These are phyloP conservation scores for Phoxinus phoxinus DNA, from an alignment of 2,113 vertebrate genomes.

Conservation along the genomic window DNA sequence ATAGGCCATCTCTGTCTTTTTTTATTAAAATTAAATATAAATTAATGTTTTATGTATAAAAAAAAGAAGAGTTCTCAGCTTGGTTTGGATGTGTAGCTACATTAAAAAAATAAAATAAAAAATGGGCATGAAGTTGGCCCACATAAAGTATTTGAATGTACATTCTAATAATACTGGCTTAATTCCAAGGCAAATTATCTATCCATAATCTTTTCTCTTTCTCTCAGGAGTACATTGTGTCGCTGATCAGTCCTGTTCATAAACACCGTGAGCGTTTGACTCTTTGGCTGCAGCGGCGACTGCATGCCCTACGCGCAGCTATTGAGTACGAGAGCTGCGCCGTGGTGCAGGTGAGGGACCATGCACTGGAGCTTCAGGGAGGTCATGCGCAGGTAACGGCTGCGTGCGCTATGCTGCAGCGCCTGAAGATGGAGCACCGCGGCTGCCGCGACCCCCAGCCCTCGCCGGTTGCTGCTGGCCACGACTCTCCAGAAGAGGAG, in stretches of 20 bases:
- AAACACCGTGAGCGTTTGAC: constrained; percentile 70
- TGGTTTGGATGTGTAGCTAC: neutral
- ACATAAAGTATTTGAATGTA: neutral
- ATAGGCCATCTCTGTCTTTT: no score
- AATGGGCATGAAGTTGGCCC: neutral
- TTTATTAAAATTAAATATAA: no score
- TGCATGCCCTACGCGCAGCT: constrained; percentile 67
- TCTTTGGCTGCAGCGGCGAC: constrained; percentile 67
- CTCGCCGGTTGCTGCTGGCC: constrained; percentile 53
- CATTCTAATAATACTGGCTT: neutral
- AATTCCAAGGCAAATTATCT: no score
- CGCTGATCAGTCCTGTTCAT: constrained; percentile 71
- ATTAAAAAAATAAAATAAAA: no score
- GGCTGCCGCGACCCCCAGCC: constrained; percentile 79
- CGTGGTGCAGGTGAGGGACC: constrained; percentile 80
- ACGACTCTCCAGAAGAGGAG: constrained; percentile 69
- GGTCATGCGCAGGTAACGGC: constrained; percentile 88
- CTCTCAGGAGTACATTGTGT: constrained; percentile 76
- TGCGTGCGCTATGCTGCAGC: constrained; percentile 86
- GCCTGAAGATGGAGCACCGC: constrained; percentile 49
- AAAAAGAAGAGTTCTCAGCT: neutral
- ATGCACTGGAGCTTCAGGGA: constrained; percentile 76
- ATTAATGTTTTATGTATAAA: neutral
- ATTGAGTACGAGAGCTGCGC: constrained; percentile 72
- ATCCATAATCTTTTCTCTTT: neutral